A percentile compares a stretch with the other conserved stretches of the same genome.
phyloP scores from a whole-genome alignment of 2,888 invertebrate genomes.

The Willowsia nigromaculata region DNA sequence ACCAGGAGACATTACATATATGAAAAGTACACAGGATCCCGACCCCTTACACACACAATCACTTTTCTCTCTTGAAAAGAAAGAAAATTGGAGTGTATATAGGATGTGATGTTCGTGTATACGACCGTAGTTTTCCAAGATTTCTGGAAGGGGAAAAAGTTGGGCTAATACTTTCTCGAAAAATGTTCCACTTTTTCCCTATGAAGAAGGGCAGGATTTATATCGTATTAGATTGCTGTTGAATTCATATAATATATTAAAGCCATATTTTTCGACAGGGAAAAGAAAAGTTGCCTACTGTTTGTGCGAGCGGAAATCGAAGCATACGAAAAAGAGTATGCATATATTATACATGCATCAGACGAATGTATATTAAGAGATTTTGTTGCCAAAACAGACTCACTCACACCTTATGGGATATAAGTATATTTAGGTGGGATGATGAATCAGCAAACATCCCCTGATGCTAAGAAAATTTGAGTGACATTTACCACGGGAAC shows the following conservation, averaged over 20 bases:
- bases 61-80: not conserved
- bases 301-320: not conserved
- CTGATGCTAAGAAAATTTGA: constrained; percentile 28
- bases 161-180: not conserved
- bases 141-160: not conserved
- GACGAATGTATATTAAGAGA: not conserved
- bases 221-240: constrained; percentile 10
- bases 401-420: not conserved
- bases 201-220: not conserved
- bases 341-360: no score
- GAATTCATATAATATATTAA: not conserved
- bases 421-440: constrained; percentile 25
- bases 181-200: not conserved
- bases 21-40: constrained; percentile 23
- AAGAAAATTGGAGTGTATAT: not conserved
- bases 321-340: not conserved
- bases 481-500: constrained; percentile 47
- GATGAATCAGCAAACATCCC: constrained; percentile 55
- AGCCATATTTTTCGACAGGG: not conserved
- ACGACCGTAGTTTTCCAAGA: not conserved
- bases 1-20: constrained; percentile 34
- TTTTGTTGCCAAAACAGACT: not conserved
- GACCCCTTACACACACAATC: constrained; percentile 1
- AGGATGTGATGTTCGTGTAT: not conserved
- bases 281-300: not conserved